Conservation (phyloP, 92 coral and sea anemone species). For the Paramuricea clavata region DNA sequence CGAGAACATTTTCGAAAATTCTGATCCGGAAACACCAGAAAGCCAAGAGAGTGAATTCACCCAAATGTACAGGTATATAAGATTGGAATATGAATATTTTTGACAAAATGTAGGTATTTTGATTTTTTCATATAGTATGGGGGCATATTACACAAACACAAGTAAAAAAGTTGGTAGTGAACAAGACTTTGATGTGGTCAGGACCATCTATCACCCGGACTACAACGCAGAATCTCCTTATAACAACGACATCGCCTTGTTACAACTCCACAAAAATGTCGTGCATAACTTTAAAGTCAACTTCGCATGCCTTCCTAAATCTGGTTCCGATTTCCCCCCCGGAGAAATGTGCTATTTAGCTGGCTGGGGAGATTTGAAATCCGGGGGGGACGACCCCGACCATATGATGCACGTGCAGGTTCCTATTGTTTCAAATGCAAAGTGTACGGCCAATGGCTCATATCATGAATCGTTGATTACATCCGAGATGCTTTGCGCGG, state of each 20-base stretch:
- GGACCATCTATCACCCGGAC: conserved; percentile 73
- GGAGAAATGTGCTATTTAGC: conserved; percentile 80
- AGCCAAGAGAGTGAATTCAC: too few species aligned
- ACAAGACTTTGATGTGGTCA: conserved; percentile 76
- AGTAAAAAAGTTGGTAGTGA: conserved; percentile 64
- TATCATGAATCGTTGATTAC: conserved; percentile 65
- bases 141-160: conserved; percentile 78
- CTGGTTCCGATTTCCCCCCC: conserved; percentile 68
- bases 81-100: too few species aligned
- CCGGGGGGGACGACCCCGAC: conserved; percentile 75
- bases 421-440: conserved; percentile 72
- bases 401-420: conserved; percentile 87
- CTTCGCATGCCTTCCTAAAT: conserved; percentile 81
- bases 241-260: conserved; percentile 89
- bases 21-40: too few species aligned
- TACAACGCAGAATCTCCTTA: conserved; percentile 72
- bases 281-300: conserved; percentile 35
- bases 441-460: conserved; percentile 84
- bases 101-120: background rate
- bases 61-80: too few species aligned
- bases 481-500: conserved; percentile 78
- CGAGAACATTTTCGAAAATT: too few species aligned
- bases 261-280: conserved; percentile 77
- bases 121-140: conserved; percentile 66
- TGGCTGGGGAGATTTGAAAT: conserved; percentile 86